These are phyloP conservation scores for Lampris megalopsis DNA, from an alignment of 2,113 vertebrate species.

Conservation along the genomic window DNA sequence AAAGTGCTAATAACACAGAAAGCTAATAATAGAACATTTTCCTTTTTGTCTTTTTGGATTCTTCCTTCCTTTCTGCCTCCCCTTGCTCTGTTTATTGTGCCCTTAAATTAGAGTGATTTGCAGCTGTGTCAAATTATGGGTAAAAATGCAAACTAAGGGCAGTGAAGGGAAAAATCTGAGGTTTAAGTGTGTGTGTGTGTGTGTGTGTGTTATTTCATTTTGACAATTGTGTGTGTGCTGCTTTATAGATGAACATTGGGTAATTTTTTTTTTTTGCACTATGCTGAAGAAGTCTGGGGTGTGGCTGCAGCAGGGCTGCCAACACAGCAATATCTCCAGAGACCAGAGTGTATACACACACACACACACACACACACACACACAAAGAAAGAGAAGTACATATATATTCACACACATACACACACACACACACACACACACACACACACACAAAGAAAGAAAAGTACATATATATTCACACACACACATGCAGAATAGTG, in stretches of 20 bases:
- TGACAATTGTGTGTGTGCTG: background rate
- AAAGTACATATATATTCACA: background rate
- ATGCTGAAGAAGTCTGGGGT: conserved; percentile 30
- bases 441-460: background rate
- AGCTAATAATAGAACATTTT: conserved; percentile 4
- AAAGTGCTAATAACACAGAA: background rate
- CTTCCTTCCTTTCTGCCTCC: background rate
- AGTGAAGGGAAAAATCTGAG: no score
- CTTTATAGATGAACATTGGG: background rate
- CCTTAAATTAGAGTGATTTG: background rate
- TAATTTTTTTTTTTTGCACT: background rate
- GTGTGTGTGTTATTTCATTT: background rate
- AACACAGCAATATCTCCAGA: conserved; percentile 41
- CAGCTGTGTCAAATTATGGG: background rate
- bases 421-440: conserved; percentile 6
- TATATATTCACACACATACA: background rate
- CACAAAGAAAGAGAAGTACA: background rate
- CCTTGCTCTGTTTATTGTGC: background rate
- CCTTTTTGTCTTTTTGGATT: background rate
- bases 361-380: conserved; percentile 12
- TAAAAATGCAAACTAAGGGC: background rate
- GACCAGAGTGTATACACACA: conserved; percentile 4
- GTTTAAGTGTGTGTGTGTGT: background rate
- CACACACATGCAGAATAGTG: background rate
- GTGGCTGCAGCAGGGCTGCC: conserved; percentile 36